Evolutionary conservation across 2,797 vertebrate genomes (phyloP).

Genomic region (Morelia viridis): DNA sequence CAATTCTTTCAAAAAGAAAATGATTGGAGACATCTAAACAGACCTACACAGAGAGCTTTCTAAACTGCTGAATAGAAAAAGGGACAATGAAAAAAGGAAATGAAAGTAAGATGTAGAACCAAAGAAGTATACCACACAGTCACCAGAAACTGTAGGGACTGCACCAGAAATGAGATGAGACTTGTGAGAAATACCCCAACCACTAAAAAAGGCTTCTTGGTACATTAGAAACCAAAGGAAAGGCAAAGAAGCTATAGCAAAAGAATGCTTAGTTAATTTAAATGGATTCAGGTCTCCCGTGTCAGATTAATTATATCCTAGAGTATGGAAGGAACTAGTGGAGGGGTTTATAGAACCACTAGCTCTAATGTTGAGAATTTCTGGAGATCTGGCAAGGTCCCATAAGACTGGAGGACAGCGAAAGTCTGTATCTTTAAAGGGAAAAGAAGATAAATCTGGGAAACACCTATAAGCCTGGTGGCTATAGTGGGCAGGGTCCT

Average conservation of each 20-base stretch:
- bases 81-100: not conserved
- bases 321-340: not conserved
- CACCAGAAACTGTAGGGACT: not conserved
- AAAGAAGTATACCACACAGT: not conserved
- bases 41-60: not conserved
- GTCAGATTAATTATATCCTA: not conserved
- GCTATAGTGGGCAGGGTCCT: not conserved
- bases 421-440: not conserved
- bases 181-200: not conserved
- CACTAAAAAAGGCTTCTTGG: not conserved
- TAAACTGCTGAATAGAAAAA: not conserved
- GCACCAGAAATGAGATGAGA: not conserved
- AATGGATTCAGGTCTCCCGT: not conserved
- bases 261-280: not conserved
- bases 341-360: not conserved
- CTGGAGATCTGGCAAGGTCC: not conserved
- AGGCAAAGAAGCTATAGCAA: no score
- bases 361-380: not conserved
- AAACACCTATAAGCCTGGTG: not conserved
- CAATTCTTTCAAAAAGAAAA: not conserved
- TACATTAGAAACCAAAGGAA: not conserved
- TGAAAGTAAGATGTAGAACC: not conserved
- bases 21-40: not conserved
- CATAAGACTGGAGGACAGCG: not conserved
- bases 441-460: not conserved